Conservation (phyloP, 2,113 vertebrate genomes). For the Brachyhypopomus occidentalis region DNA sequence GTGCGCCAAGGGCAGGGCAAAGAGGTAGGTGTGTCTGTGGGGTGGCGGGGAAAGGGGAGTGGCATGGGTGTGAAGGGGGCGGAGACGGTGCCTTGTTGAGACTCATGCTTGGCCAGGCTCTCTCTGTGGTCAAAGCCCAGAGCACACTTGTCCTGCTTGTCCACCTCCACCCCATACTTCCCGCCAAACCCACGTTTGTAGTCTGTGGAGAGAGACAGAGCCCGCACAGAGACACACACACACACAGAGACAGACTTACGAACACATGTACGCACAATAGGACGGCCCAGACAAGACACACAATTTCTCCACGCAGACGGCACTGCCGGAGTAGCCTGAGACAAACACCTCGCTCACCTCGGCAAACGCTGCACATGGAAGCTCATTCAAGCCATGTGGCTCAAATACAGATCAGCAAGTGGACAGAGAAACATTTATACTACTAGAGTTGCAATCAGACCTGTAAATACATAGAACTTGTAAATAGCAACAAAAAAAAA, state of each 20-base stretch:
- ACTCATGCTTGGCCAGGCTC: conserved; percentile 86
- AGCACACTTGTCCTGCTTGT: conserved; percentile 86
- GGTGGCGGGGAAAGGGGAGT: neutral
- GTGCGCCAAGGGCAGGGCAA: neutral
- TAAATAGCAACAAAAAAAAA: neutral
- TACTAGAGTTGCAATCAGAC: too few relatives aligned
- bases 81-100: conserved; percentile 84
- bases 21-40: neutral
- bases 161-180: conserved; percentile 85
- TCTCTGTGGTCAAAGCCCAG: conserved; percentile 92
- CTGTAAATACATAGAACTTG: neutral
- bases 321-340: neutral
- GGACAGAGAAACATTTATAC: neutral
- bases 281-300: neutral
- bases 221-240: conserved; percentile 37
- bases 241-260: conserved; percentile 34
- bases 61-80: conserved; percentile 25
- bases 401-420: neutral
- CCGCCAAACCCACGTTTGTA: conserved; percentile 93
- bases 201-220: conserved; percentile 77
- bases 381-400: neutral
- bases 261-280: neutral
- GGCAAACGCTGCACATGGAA: too few relatives aligned
- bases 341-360: too few relatives aligned
- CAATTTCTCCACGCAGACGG: neutral